Evolutionary conservation across 2,113 vertebrate species (phyloP).

Genomic region (Microcebus jonahi): DNA sequence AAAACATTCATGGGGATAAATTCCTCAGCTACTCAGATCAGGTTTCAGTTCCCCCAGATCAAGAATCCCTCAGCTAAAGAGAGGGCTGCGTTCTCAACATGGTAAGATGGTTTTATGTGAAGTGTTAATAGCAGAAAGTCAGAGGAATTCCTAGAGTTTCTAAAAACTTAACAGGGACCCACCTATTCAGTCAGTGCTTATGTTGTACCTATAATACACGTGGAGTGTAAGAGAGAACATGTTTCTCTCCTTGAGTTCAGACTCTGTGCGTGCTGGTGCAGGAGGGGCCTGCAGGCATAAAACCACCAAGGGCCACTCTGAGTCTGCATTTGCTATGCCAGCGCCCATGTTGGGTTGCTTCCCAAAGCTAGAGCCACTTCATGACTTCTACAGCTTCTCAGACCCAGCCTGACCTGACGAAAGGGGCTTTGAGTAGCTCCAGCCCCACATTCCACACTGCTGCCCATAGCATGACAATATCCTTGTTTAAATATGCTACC

Average conservation of each 20-base stretch:
- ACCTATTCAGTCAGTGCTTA: not conserved
- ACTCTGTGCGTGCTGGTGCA: not conserved
- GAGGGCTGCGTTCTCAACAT: not conserved
- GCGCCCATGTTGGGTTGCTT: not conserved
- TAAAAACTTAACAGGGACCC: not conserved
- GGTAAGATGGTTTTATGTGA: not conserved
- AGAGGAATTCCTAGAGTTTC: not conserved
- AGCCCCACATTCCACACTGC: not conserved
- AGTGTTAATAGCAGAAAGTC: not conserved
- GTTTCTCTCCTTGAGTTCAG: not conserved
- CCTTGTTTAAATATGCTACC: not conserved
- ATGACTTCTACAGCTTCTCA: not conserved
- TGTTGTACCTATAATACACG: not conserved
- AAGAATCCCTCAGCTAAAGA: not conserved
- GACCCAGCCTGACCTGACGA: not conserved
- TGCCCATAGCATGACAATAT: not conserved
- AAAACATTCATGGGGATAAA: not conserved
- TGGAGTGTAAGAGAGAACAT: accelerated
- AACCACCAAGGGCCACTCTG: not conserved
- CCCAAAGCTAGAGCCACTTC: not conserved
- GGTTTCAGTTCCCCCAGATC: not conserved
- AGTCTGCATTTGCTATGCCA: not conserved
- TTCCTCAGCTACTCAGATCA: not conserved
- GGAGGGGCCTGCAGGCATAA: not conserved
- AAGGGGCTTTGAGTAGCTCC: not conserved